Conservation (phyloP, 2,888 invertebrate species). For the Brachyptera risi region DNA sequence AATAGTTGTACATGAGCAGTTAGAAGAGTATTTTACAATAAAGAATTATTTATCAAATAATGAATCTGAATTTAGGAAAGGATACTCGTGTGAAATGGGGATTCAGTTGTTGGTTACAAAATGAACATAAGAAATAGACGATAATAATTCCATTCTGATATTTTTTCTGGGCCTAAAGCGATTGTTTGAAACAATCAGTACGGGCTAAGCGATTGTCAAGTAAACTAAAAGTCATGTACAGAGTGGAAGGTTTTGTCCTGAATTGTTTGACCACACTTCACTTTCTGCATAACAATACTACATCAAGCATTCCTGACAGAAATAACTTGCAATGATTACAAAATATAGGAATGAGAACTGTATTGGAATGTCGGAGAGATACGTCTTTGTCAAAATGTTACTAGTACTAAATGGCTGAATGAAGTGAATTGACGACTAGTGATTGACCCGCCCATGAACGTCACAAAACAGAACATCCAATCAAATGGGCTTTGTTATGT, state of each 20-base stretch:
- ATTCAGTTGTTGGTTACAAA: constrained; percentile 24
- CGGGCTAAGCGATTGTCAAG: constrained; percentile 22
- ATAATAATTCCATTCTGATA: constrained; percentile 10
- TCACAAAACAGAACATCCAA: no score
- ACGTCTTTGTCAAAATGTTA: no score
- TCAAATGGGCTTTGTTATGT: no score
- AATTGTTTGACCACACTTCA: constrained; percentile 17
- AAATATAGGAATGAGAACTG: neutral
- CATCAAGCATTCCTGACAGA: neutral
- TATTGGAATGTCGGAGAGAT: neutral
- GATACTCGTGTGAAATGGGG: constrained; percentile 28
- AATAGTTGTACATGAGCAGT: constrained; percentile 25
- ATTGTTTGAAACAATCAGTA: constrained; percentile 29
- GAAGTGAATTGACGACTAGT: no score
- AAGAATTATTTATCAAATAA: constrained; percentile 23
- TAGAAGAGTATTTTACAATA: constrained; percentile 23
- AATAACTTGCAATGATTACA: neutral
- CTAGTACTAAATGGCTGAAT: no score
- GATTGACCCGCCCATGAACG: no score
- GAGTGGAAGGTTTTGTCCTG: constrained; percentile 21
- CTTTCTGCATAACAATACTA: neutral
- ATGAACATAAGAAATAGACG: constrained; percentile 24
- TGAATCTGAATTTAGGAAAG: constrained; percentile 25
- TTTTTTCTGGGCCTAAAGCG: constrained; percentile 29
- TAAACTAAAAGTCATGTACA: constrained; percentile 25